A percentile compares a stretch with the other conserved stretches of the same genome.
Conservation (phyloP, 1,140 invertebrate species). For the Sinella curviseta region DNA sequence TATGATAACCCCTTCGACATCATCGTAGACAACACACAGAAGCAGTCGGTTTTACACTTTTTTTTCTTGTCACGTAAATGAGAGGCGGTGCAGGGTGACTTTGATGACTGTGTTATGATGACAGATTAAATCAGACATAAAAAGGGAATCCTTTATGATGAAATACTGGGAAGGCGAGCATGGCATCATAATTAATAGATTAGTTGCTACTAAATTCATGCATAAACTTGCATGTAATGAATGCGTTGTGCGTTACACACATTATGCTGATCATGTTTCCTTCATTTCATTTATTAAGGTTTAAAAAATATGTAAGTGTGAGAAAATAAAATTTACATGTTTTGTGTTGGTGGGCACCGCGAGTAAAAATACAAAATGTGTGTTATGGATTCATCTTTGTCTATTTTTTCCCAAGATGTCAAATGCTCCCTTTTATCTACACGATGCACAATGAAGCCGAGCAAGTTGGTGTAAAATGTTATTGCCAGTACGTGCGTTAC, state of each 20-base stretch:
- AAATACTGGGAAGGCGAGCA: not conserved
- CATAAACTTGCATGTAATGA: not conserved
- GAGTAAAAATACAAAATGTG: no score
- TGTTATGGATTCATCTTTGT: no score
- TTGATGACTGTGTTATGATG: constrained; percentile 13
- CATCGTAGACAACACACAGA: not conserved
- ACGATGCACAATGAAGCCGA: no score
- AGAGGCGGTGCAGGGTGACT: not conserved
- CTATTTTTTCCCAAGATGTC: not conserved
- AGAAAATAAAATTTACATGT: not conserved
- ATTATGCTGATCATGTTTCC: no score
- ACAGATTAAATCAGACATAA: not conserved
- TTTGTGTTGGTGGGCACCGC: no score
- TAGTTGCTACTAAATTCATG: not conserved
- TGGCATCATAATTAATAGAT: constrained; percentile 3
- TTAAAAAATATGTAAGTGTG: not conserved
- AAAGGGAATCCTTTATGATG: not conserved
- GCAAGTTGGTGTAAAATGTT: not conserved
- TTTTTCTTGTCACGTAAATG: not conserved
- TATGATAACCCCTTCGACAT: no score
- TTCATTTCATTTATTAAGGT: no score
- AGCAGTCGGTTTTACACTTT: not conserved
- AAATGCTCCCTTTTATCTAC: no score
- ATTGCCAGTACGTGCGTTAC: not conserved
- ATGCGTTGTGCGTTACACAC: no score